Evolutionary conservation across 2,888 invertebrate species (phyloP), one percentile per base, ranked within the genome.

Genomic region (Eristalis pertinax): DNA sequence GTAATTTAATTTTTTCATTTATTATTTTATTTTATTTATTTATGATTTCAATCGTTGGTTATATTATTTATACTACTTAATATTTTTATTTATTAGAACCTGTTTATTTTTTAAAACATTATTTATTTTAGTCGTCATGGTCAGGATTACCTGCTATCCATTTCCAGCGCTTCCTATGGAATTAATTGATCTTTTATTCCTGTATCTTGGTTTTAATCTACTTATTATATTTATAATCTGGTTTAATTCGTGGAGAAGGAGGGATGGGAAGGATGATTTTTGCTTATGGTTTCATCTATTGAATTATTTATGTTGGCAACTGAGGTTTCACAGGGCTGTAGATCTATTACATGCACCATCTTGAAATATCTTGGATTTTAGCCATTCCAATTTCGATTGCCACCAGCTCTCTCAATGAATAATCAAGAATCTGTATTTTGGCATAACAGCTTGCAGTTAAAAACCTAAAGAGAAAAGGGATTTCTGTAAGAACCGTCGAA

Each of bases 401-500:
- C 1, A 60, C 22, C 11, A 24, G 60, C 24, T 60, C 24, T 4
- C 60, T 63, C 2, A 63, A 10, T 35, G 63, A 32, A 15, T 35
- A 63, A 32, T 63, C n/a, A 29, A 32, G 15, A 2, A 63, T 63
- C 29, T 35, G 35, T n/a, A 63, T 8, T 63, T 63, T 29, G 32
- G 35, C 63, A 29, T n/a, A 32, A 32, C 32, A 32, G 5, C 32
- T 32, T 32, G 32, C 29, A 32, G 41, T 41, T 15, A 41, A 13
- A 41, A 15, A 13, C 41, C n/a, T n/a, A n/a, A n/a, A n/a, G n/a
- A n/a, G n/a, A n/a, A n/a, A n/a, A n/a, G n/a, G n/a, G n/a, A n/a
- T 32, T 32, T 32, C 32, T 8, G 32, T 8, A 2, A 87, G 15
- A 24, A 82, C 32, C 8, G 60, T 43, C 19, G 81, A 74, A n/a